phyloP scores from a whole-genome alignment of 2,797 vertebrate species.

The Peromyscus aztecus region DNA sequence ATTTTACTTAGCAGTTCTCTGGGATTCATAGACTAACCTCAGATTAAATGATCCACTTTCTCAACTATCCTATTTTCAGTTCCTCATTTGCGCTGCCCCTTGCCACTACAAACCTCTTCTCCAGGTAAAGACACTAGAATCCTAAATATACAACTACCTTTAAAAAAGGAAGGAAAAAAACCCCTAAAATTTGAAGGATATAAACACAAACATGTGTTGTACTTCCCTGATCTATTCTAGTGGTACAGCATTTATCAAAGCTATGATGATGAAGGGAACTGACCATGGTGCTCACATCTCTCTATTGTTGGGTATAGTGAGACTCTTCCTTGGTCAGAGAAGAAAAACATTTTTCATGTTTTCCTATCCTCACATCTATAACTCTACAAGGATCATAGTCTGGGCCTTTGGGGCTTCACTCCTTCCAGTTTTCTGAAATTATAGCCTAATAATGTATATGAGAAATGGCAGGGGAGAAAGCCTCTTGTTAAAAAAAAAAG shows the following conservation, averaged over 20 bases:
- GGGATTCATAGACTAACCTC: not conserved
- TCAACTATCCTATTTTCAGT: not conserved
- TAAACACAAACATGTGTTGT: not conserved
- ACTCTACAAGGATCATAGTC: not conserved
- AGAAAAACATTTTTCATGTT: not conserved
- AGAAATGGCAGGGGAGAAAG: conserved; percentile 15
- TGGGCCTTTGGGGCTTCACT: not conserved
- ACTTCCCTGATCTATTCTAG: not conserved
- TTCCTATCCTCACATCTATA: not conserved
- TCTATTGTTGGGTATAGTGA: not conserved
- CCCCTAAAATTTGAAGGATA: not conserved
- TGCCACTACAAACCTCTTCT: not conserved
- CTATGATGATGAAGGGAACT: not conserved
- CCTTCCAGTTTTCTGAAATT: not conserved
- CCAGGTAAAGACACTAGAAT: not conserved
- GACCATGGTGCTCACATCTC: not conserved
- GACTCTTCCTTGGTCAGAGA: not conserved
- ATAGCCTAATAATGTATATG: not conserved
- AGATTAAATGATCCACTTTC: conserved; percentile 16
- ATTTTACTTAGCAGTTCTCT: conserved; percentile 41
- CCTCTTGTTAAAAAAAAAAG: not conserved
- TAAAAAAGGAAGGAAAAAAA: not conserved
- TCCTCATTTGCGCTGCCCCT: not conserved
- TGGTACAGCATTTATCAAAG: not conserved
- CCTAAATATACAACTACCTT: not conserved